These are phyloP conservation scores for Ectropis crepuscularia DNA, from an alignment of 2,888 invertebrate species.

Conservation along the genomic window DNA sequence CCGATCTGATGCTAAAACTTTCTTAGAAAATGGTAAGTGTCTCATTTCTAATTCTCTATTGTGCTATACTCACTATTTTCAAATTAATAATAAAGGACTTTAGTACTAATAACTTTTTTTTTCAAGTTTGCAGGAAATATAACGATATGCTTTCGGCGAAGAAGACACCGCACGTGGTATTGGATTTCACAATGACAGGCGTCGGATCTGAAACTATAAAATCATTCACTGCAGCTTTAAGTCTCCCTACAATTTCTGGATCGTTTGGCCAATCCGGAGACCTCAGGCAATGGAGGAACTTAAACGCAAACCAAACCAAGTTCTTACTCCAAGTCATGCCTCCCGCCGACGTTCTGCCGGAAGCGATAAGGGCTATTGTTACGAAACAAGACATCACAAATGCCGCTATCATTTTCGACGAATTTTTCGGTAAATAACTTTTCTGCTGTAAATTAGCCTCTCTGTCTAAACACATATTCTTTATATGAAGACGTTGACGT, in stretches of 20 bases:
- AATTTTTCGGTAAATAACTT: slow-evolving; percentile 88
- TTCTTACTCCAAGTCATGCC: slow-evolving; percentile 94
- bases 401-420: slow-evolving; percentile 96
- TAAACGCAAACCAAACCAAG: slow-evolving; percentile 88
- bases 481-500: slow-evolving; percentile 14
- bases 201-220: slow-evolving; percentile 93
- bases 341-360: slow-evolving; percentile 93
- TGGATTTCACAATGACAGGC: slow-evolving; percentile 93
- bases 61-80: neutral
- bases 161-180: slow-evolving; percentile 90
- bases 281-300: slow-evolving; percentile 91
- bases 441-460: neutral
- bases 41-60: neutral
- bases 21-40: slow-evolving; percentile 88
- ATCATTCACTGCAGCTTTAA: slow-evolving; percentile 91
- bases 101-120: neutral
- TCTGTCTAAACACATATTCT: slow-evolving; percentile 1
- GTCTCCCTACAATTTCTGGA: slow-evolving; percentile 92
- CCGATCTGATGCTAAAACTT: slow-evolving; percentile 88
- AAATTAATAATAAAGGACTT: no score
- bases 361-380: slow-evolving; percentile 92
- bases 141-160: slow-evolving; percentile 86
- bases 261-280: slow-evolving; percentile 95
- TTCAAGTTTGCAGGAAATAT: slow-evolving; percentile 87
- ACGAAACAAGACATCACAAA: slow-evolving; percentile 94